phyloP scores from a whole-genome alignment of 2,888 invertebrate genomes.

The Formica aserva region DNA sequence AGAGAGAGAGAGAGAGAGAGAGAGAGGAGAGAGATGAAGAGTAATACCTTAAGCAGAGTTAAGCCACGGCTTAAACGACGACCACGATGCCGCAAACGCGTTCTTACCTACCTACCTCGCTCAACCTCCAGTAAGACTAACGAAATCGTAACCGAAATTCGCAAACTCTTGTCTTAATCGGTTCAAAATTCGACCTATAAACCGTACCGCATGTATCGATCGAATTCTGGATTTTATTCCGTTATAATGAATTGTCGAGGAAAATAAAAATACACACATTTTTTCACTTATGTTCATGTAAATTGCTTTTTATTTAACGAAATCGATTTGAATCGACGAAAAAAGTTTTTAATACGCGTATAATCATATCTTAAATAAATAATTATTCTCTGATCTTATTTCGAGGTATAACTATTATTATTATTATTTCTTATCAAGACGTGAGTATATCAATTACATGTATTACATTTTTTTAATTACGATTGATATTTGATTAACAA shows the following conservation, averaged over 20 bases:
- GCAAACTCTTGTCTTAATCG: conserved; percentile 39
- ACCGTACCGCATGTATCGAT: background rate
- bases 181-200: conserved; percentile 14
- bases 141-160: conserved; percentile 23
- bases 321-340: background rate
- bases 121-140: conserved; percentile 27
- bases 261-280: background rate
- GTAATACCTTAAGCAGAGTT: conserved; percentile 67
- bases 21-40: conserved; percentile 28
- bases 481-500: background rate
- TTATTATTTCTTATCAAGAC: background rate
- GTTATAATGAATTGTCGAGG: background rate
- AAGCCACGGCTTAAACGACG: conserved; percentile 67
- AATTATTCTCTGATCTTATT: background rate
- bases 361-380: background rate
- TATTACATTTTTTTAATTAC: background rate
- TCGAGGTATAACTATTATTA: background rate
- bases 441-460: background rate
- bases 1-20: conserved; percentile 5
- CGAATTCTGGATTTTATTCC: background rate
- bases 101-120: conserved; percentile 16
- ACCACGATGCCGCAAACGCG: conserved; percentile 52
- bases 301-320: background rate
- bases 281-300: background rate
- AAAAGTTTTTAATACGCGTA: background rate